Conservation (phyloP, 92 coral and sea anemone species). For the Phymanthus crucifer region DNA sequence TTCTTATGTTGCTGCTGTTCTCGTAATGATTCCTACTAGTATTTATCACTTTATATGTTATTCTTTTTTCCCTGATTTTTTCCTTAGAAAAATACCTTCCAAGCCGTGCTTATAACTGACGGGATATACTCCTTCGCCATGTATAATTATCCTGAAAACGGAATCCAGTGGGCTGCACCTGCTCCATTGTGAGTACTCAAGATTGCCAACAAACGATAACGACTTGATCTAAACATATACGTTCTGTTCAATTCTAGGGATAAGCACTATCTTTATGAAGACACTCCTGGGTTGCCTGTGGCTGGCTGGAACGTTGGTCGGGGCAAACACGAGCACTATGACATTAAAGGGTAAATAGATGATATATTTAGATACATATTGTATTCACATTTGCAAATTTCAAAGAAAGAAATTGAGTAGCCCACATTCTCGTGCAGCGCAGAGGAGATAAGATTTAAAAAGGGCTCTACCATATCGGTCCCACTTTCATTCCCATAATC, state of each 20-base stretch:
- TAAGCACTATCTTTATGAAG: not conserved
- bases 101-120: slow-evolving; percentile 14
- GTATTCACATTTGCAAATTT: not conserved
- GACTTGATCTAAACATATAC: not conserved
- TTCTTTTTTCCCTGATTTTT: not conserved
- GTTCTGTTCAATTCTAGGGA: not conserved
- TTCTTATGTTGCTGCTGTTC: not conserved
- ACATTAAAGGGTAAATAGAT: not conserved
- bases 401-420: not conserved
- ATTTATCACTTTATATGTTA: not conserved
- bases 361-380: no score
- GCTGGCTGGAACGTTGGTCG: not conserved
- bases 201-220: not conserved
- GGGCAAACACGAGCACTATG: not conserved
- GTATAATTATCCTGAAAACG: slow-evolving; percentile 9
- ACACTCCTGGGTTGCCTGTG: not conserved
- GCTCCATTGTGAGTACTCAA: not conserved
- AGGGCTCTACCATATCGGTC: no score
- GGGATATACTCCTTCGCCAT: slow-evolving; percentile 20
- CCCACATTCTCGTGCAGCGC: not conserved
- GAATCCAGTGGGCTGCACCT: slow-evolving; percentile 21
- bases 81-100: slow-evolving; percentile 19
- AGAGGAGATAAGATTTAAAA: not conserved
- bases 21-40: not conserved
- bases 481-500: no score